Conservation (phyloP, 2,797 vertebrate species). For the Chlorospingus flavigularis region DNA sequence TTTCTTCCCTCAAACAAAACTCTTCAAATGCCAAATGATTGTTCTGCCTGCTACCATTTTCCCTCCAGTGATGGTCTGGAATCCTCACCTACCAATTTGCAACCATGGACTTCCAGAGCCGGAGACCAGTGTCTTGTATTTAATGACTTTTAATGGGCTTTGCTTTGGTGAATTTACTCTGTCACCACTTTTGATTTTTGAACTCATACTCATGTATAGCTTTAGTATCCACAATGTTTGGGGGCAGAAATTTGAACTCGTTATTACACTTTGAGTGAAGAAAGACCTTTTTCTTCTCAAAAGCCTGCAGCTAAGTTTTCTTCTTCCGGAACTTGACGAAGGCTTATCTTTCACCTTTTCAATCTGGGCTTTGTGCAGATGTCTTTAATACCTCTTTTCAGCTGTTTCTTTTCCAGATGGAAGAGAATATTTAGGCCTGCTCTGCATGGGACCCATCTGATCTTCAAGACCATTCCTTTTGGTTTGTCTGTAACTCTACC, state of each 20-base stretch:
- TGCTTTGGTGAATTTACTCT: neutral
- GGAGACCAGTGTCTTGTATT: neutral
- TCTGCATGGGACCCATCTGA: neutral
- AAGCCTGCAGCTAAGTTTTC: neutral
- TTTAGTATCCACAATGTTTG: neutral
- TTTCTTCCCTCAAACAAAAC: neutral
- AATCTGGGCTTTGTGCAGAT: neutral
- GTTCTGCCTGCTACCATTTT: neutral
- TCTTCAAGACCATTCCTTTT: neutral
- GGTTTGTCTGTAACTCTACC: neutral
- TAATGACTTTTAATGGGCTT: neutral
- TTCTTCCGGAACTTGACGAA: neutral
- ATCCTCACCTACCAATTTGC: neutral
- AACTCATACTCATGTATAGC: neutral
- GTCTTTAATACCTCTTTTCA: neutral
- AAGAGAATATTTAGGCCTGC: neutral
- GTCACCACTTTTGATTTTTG: neutral
- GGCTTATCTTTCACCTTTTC: neutral
- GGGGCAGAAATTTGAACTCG: neutral
- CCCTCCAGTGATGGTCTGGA: neutral
- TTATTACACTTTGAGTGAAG: neutral
- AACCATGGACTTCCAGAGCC: accelerated
- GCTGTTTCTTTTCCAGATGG: neutral
- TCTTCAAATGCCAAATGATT: neutral
- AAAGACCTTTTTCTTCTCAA: neutral